Percentiles rank a stretch among this genome's conserved stretches.
Evolutionary conservation across 2,888 invertebrate species (phyloP).

Genomic region (Cheilosia soror): DNA sequence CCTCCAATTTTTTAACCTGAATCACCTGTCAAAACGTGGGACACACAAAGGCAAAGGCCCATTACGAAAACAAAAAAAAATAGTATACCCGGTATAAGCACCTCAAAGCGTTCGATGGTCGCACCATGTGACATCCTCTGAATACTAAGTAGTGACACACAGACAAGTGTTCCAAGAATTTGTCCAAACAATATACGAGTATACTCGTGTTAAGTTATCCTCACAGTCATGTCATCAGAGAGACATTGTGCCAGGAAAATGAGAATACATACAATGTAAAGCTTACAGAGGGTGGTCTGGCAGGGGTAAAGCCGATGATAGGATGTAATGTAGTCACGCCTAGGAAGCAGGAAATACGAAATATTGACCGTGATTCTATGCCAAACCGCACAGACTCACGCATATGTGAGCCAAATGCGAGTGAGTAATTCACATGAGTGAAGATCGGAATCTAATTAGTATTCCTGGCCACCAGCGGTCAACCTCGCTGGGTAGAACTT

Average conservation of each 20-base stretch:
- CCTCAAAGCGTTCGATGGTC: constrained; percentile 52
- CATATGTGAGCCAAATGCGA: constrained; percentile 13
- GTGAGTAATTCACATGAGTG: constrained; percentile 42
- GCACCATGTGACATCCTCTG: constrained; percentile 38
- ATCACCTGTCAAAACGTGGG: constrained; percentile 18
- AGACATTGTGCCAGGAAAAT: constrained; percentile 33
- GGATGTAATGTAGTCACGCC: constrained; percentile 26
- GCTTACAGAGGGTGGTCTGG: constrained; percentile 18
- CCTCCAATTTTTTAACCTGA: constrained; percentile 17
- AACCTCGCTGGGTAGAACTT: constrained; percentile 59
- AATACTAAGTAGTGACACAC: constrained; percentile 66
- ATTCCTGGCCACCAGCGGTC: constrained; percentile 44
- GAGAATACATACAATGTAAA: background rate
- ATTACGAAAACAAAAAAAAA: constrained; percentile 12
- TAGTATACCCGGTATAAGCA: constrained; percentile 31
- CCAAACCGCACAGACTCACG: constrained; percentile 37
- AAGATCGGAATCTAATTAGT: constrained; percentile 48
- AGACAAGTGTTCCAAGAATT: constrained; percentile 49
- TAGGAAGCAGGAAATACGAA: constrained; percentile 69
- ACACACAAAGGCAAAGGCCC: background rate
- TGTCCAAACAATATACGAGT: constrained; percentile 7
- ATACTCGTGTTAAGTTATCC: constrained; percentile 28
- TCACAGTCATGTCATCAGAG: constrained; percentile 31
- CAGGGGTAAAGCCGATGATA: background rate
- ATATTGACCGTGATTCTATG: constrained; percentile 68